Conservation (phyloP, 2,797 vertebrate genomes). For the Fringilla coelebs region DNA sequence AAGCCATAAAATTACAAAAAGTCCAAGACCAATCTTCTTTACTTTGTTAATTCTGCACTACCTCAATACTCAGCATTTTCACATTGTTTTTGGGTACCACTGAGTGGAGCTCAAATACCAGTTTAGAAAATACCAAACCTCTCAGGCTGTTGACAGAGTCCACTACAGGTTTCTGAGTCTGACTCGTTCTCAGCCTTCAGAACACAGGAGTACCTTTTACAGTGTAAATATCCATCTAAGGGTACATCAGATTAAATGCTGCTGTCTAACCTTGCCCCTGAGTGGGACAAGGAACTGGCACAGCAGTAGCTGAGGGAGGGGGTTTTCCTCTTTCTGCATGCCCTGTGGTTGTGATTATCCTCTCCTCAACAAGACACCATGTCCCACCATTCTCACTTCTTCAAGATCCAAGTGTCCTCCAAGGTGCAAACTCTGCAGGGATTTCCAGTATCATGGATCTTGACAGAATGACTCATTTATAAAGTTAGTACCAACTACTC, state of each 20-base stretch:
- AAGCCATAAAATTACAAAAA: neutral
- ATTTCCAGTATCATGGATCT: neutral
- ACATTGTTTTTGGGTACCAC: slow-evolving; percentile 13
- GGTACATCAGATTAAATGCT: neutral
- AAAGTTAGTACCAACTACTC: neutral
- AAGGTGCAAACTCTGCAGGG: neutral
- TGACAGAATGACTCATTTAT: neutral
- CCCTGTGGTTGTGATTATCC: neutral
- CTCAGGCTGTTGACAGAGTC: neutral
- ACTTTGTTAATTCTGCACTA: neutral
- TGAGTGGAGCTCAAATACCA: slow-evolving; percentile 62
- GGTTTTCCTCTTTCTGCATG: neutral
- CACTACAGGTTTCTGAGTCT: neutral
- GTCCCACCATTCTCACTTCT: neutral
- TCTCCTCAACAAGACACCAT: neutral
- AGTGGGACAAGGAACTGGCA: neutral
- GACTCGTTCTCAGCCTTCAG: neutral
- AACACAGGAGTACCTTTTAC: neutral
- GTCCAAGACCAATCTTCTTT: neutral
- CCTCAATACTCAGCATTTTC: neutral
- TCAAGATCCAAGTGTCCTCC: neutral
- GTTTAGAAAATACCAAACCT: neutral
- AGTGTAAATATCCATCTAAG: neutral
- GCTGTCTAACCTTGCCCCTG: neutral
- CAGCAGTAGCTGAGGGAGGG: neutral